Conservation (phyloP, 2,113 vertebrate genomes). For the Panthera tigris region DNA sequence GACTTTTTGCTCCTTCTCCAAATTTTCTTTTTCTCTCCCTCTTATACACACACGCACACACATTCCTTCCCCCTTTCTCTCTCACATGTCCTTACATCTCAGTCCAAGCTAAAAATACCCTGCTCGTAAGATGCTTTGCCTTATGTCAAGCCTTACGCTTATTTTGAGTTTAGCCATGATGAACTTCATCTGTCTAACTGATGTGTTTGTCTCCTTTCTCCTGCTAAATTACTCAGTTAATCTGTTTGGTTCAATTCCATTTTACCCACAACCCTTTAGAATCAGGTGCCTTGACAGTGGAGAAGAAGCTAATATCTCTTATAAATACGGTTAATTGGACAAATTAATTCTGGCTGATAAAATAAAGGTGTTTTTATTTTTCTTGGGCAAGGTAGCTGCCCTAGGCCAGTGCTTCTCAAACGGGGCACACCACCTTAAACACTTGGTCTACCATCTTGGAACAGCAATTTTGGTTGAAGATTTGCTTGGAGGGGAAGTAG, state of each 20-base stretch:
- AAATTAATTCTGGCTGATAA: not conserved
- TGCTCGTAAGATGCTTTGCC: not conserved
- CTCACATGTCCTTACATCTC: not conserved
- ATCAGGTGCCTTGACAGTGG: not conserved
- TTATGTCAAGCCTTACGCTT: not conserved
- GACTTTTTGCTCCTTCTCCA: not conserved
- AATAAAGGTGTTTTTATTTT: not conserved
- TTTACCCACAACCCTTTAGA: not conserved
- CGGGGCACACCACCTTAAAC: not conserved
- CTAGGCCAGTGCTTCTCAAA: not conserved
- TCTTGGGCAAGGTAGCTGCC: not conserved
- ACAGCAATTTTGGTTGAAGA: not conserved
- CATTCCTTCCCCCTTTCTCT: not conserved
- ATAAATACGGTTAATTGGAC: not conserved
- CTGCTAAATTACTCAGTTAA: not conserved
- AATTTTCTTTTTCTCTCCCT: not conserved
- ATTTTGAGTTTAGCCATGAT: constrained; percentile 16
- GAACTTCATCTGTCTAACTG: not conserved
- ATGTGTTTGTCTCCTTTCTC: not conserved
- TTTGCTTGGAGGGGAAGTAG: not conserved
- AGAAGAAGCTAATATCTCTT: not conserved
- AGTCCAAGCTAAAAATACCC: constrained; percentile 41
- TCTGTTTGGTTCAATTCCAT: not conserved
- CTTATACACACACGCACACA: not conserved
- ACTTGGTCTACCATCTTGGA: not conserved